These are phyloP conservation scores for Alauda arvensis DNA, from an alignment of 2,797 vertebrate species.

Conservation along the genomic window DNA sequence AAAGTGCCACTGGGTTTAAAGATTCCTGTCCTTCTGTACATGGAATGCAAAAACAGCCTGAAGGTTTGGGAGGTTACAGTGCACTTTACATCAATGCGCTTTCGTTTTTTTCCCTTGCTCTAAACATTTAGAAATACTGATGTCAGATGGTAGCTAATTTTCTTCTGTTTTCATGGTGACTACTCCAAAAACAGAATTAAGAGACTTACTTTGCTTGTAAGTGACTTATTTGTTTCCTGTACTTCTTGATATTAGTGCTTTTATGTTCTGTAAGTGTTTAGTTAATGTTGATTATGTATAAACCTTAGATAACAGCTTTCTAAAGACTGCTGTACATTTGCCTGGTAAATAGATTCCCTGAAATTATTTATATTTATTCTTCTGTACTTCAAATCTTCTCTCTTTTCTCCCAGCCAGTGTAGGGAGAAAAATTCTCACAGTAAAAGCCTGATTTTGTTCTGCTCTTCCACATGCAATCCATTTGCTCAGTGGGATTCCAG, in stretches of 20 bases:
- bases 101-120: neutral
- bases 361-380: neutral
- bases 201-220: neutral
- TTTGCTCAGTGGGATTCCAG: slow-evolving; percentile 53
- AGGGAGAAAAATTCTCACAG: neutral
- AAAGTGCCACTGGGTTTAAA: neutral
- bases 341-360: neutral
- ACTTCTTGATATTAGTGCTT: neutral
- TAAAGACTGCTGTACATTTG: neutral
- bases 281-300: neutral
- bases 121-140: neutral
- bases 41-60: neutral
- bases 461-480: slow-evolving; percentile 12
- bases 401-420: neutral
- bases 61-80: neutral
- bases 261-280: neutral
- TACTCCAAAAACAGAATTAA: neutral
- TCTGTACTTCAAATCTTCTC: neutral
- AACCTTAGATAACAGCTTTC: neutral
- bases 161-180: neutral
- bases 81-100: neutral
- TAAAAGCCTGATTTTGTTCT: slow-evolving; percentile 50
- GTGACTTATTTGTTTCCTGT: neutral
- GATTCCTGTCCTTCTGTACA: neutral
- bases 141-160: neutral